Base-by-base conservation (phyloP, 2,888 invertebrate species). In the Chaetogeoica ovagalla region DNA sequence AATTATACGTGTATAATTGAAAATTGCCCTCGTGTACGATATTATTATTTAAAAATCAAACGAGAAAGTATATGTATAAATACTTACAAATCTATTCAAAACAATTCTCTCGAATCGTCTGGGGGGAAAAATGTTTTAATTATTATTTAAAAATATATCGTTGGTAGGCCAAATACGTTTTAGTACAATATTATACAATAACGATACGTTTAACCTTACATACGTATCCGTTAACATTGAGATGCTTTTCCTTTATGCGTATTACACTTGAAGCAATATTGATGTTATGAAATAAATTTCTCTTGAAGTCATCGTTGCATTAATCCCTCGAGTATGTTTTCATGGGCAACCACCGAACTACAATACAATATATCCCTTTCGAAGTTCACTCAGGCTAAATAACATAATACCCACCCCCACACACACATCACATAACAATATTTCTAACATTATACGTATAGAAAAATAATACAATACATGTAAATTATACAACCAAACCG, bases 321-420 rank as follows among this genome's bases (percentile, higher is more conserved):
- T 48, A 62, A 73, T 73, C 62, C n/a, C 52, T 15, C 19, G 48
- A 15, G 30, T 62, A 52, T 52, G 30, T 62, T 62, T 62, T 62
- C 57, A 59, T n/a, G n/a, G 39, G 43, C 39, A 60, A 76, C n/a
- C 13, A 76, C n/a, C 13, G n/a, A 59, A 30, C 59, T 76, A 15
- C n/a, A 55, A 68, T 63, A 73, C 30, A 76, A 59, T 75, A 57
- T 60, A 48, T 48, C 48, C 23, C 7, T 48, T 59, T 60, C 66
- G 37, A 57, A 68, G 65, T 68, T 59, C 59, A 23, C 11, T 15
- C 19, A 57, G 48, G 23, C 59, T 43, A 30, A 48, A 76, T 60
- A 59, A 68, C n/a, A 68, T 68, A n/a, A n/a, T n/a, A n/a, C n/a
- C n/a, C n/a, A n/a, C n/a, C n/a, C n/a, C n/a, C n/a, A n/a, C n/a